Evolutionary conservation across 2,888 invertebrate genomes (phyloP), one percentile per base, ranked within the genome.

Genomic region (Melanotus villosus): DNA sequence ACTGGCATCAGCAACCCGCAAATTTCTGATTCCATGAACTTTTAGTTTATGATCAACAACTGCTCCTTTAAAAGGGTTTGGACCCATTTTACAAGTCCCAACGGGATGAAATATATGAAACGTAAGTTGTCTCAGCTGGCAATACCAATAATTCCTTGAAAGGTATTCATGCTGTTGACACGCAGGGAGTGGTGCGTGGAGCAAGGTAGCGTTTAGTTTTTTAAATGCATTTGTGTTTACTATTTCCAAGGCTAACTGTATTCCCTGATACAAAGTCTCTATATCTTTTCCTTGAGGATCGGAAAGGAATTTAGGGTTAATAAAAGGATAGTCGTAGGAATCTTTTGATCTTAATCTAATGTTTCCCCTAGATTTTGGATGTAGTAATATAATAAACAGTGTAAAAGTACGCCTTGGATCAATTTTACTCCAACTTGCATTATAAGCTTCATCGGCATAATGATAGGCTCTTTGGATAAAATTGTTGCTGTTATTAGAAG

Each of bases 1-100:
- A 75, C 90, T 90, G 1, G 91, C 90, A 81, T 92, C 92, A 1
- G 90, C 90, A 47, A 92, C 91, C 7, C 92, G 85, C 19, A 92
- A 85, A 0, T 89, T 85, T 78, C 88, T 88, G 1, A 92, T 82
- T 0, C 91, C 91, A 80, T 90, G 88, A 21, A 91, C 90, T 87
- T 89, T 78, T n/a, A 68, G 18, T 19, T 43, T 6, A 5, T 38
- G 9, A 30, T 72, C 34, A 2, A 70, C 69, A 2, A 75, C 75
- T 1, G 66, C 71, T 0, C 71, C 71, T 38, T 52, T 30, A 18
- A 16, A 26, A 2, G 70, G 68, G 57, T 41, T 47, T n/a, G 43
- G 66, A 2, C 73, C 73, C 75, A 76, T 76, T 16, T 71, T 71
- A 59, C 75, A 75, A 1, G 75, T 72, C 2, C 73, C 66, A 12